Base-by-base conservation (phyloP, 2,888 invertebrate species). In the Agriopis marginaria region DNA sequence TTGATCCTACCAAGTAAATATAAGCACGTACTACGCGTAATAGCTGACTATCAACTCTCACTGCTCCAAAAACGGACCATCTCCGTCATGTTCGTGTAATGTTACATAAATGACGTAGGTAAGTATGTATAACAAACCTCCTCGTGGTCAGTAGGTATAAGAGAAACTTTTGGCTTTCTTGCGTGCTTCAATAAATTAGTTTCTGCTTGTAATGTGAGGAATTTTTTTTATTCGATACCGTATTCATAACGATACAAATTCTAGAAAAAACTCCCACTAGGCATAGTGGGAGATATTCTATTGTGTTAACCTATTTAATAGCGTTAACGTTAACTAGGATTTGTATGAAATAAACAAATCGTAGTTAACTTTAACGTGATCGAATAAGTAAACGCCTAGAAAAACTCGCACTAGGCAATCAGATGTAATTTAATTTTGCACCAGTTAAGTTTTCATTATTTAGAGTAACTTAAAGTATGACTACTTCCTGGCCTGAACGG, bases 51-150 rank as follows among this genome's bases (percentile, higher is more conserved):
- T 45, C 66, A 74, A 73, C 76, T 76, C 73, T 75, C 74, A 68
- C 76, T 75, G 76, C 70, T 72, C 74, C 72, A 76, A 75, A 76
- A 75, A 65, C 49, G 58, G 51, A 70, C 62, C 69, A 71, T 76
- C 73, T 74, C 55, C 47, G 66, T 63, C 63, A 32, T 56, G 58
- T 58, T 44, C 62, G 49, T 23, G 66, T 58, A 55, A 12, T 45
- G 61, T 75, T 76, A 72, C 72, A 71, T 73, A 76, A 72, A 71
- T 69, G 11, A 66, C 50, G 63, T 49, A 39, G 7, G 11, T 45
- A 47, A 49, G 39, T 59, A 17, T 12, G 67, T 59, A 17, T 12
- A 63, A 12, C 56, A 51, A 51, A 49, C 44, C 56, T 67, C 42
- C 47, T 55, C 42, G 59, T 58, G 47, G 45, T 9, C 44, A 7